A percentile compares a stretch with the other conserved stretches of the same genome.
These are phyloP conservation scores for Hetaerina titia DNA, from an alignment of 2,888 invertebrate genomes.

Conservation along the genomic window DNA sequence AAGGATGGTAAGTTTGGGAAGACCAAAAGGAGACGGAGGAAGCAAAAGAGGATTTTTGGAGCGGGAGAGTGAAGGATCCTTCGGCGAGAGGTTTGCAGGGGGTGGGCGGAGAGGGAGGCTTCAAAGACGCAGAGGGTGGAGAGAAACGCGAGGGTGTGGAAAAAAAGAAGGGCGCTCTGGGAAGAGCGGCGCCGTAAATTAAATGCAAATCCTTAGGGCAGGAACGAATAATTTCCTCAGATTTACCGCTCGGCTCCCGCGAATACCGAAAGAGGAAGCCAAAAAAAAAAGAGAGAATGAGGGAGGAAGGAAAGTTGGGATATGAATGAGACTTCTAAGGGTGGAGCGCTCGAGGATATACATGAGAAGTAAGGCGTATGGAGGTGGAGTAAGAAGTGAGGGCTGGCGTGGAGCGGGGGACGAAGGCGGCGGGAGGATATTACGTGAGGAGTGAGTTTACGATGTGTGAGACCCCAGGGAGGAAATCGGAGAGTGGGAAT, in stretches of 20 bases:
- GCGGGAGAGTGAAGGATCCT: background rate
- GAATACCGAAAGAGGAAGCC: background rate
- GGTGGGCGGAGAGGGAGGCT: background rate
- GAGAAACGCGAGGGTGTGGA: background rate
- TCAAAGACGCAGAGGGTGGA: background rate
- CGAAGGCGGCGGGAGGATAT: no score
- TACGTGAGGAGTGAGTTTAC: background rate
- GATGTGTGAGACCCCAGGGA: background rate
- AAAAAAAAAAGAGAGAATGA: background rate
- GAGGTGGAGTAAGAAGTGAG: background rate
- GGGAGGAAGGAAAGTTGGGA: background rate
- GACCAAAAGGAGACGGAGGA: background rate
- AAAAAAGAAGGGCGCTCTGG: background rate
- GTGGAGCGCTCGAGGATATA: background rate
- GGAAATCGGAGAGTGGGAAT: background rate
- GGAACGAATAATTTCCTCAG: conserved; percentile 49
- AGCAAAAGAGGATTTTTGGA: background rate
- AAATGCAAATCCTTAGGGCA: conserved; percentile 23
- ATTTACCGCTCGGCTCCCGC: conserved; percentile 1
- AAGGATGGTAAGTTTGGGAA: background rate
- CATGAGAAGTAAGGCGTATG: background rate
- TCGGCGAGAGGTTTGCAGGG: background rate
- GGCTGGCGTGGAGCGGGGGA: background rate
- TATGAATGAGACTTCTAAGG: background rate
- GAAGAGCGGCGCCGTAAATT: conserved; percentile 33